Evolutionary conservation across 2,113 vertebrate species (phyloP).

Genomic region (Indicator indicator): DNA sequence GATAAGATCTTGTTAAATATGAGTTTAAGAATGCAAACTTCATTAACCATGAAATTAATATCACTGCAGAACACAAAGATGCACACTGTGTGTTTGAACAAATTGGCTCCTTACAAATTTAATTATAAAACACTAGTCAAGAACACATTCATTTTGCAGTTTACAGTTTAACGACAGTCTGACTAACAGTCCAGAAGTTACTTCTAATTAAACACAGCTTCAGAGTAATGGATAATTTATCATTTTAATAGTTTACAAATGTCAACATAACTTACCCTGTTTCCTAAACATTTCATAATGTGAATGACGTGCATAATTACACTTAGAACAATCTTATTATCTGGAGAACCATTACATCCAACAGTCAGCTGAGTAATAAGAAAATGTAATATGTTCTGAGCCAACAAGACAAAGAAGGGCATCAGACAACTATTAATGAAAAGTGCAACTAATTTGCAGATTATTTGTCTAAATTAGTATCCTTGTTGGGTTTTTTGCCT

Average conservation of each 20-base stretch:
- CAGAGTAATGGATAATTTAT: conserved; percentile 7
- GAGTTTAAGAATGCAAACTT: conserved; percentile 32
- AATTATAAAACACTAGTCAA: conserved; percentile 33
- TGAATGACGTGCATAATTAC: conserved; percentile 21
- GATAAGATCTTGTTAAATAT: conserved; percentile 34
- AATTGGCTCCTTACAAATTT: conserved; percentile 5
- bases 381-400: neutral
- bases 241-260: conserved; percentile 34
- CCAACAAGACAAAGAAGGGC: neutral
- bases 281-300: conserved; percentile 36
- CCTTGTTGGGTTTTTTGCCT: neutral
- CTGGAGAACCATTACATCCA: neutral
- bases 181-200: conserved; percentile 34
- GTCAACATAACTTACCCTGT: conserved; percentile 6
- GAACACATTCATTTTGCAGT: neutral
- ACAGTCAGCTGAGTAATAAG: conserved; percentile 4
- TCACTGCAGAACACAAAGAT: neutral
- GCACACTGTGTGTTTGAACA: neutral
- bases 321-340: conserved; percentile 41
- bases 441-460: neutral
- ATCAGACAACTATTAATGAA: neutral
- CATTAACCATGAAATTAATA: conserved; percentile 66
- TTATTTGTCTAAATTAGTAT: neutral
- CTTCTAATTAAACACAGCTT: conserved; percentile 45
- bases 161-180: neutral